Evolutionary conservation across 2,888 invertebrate genomes (phyloP).

Genomic region (Tachystola acroxantha): DNA sequence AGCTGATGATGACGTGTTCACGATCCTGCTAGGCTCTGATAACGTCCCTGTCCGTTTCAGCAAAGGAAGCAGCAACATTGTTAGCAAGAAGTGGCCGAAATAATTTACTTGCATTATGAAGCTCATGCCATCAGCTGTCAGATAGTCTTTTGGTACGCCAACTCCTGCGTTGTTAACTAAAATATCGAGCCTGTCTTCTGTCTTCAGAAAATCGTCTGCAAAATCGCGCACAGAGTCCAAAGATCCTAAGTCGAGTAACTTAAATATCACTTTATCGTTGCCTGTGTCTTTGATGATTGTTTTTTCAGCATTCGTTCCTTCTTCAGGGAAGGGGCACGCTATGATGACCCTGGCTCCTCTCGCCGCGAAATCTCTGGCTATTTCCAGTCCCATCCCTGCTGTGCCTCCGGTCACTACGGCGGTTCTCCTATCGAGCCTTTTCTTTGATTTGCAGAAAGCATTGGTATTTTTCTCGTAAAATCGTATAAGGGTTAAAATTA

Average conservation of each 20-base stretch:
- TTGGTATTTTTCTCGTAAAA: slow-evolving; percentile 63
- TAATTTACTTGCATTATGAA: slow-evolving; percentile 95
- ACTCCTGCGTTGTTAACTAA: slow-evolving; percentile 95
- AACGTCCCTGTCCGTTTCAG: slow-evolving; percentile 74
- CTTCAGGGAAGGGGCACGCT: slow-evolving; percentile 58
- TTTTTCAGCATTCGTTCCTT: slow-evolving; percentile 65
- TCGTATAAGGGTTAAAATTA: too few species aligned
- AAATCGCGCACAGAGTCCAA: slow-evolving; percentile 88
- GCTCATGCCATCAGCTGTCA: slow-evolving; percentile 90
- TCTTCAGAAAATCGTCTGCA: slow-evolving; percentile 84
- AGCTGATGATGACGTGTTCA: slow-evolving; percentile 87
- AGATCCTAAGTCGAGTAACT: slow-evolving; percentile 85
- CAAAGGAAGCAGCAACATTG: slow-evolving; percentile 90
- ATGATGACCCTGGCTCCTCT: slow-evolving; percentile 61
- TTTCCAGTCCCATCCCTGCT: slow-evolving; percentile 58
- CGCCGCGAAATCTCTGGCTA: slow-evolving; percentile 56
- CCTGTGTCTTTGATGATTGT: slow-evolving; percentile 81
- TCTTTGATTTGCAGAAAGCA: slow-evolving; percentile 56
- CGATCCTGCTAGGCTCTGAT: slow-evolving; percentile 84
- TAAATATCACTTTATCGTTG: slow-evolving; percentile 83
- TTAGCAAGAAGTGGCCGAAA: slow-evolving; percentile 94
- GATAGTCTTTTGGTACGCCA: slow-evolving; percentile 75
- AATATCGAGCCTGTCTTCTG: slow-evolving; percentile 86
- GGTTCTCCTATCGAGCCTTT: slow-evolving; percentile 51
- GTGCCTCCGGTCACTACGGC: slow-evolving; percentile 64